Evolutionary conservation across 2,113 vertebrate species (phyloP), one percentile per base, ranked within the genome.

Genomic region (Phycodurus eques): DNA sequence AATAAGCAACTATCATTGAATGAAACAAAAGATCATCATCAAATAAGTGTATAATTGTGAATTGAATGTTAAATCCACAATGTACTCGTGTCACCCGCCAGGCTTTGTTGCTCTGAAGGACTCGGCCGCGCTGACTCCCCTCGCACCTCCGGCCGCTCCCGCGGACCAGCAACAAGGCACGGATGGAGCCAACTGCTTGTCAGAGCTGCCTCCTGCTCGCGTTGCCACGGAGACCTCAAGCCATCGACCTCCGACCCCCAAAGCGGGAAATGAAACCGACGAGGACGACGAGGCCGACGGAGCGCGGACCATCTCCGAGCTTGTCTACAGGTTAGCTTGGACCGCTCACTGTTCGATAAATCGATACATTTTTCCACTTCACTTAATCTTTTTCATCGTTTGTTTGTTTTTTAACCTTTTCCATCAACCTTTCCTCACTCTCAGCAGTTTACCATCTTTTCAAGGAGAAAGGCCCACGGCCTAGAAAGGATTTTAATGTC

Each of bases 251-350:
- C 90, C 85, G 68, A 66, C 65, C 0, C 73, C 86, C 42, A 85
- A 88, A 77, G 85, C 61, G 61, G 82, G 88, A 72, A 80, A 80
- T 43, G 75, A 74, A 68, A 59, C 57, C 68, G 92, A 70, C 19
- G 91, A 93, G 20, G 88, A 89, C 31, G 80, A 88, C 67, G 92
- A 94, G 1, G 91, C 85, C 78, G 91, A 93, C 4, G 92, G 94
- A 2, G 88, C 93, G 11, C 90, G 96, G 80, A 96, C 94, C 49
- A 98, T 99, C 74, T 98, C 98, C 35, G 98, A 99, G 90, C 88
- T 95, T 43, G 86, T 88, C 0, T 99, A 98, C 91, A 91, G 85
- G 90, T 91, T 44, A 13, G n/a, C 27, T 33, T 11, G 59, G n/a
- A 10, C 13, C 46, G 31, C n/a, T 14, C 8, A 14, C 20, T 15